phyloP scores from a whole-genome alignment of 1,140 invertebrate species.

The Telenomus remus region DNA sequence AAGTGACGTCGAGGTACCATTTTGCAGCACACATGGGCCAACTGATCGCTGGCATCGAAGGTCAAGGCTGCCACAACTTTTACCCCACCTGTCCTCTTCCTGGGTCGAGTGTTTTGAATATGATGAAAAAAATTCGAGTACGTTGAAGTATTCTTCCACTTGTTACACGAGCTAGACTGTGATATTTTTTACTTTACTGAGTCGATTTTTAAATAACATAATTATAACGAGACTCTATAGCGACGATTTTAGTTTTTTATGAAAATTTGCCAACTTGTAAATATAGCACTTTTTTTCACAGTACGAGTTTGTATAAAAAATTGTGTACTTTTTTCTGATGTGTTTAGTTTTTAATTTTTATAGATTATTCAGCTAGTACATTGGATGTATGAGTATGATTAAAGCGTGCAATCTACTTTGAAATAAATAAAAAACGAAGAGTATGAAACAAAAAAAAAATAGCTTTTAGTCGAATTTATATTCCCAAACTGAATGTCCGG shows the following conservation, averaged over 20 bases:
- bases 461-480: conserved; percentile 43
- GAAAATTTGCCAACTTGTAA: too few relatives aligned
- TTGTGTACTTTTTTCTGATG: too few relatives aligned
- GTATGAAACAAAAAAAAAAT: conserved; percentile 19
- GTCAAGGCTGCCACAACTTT: conserved; percentile 83
- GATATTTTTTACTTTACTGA: conserved; percentile 40
- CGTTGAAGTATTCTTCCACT: conserved; percentile 60
- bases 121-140: conserved; percentile 81
- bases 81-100: conserved; percentile 82
- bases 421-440: background rate
- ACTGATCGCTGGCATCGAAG: conserved; percentile 82
- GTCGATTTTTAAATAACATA: background rate
- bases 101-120: conserved; percentile 79
- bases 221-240: too few relatives aligned
- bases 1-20: conserved; percentile 84
- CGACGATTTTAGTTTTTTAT: background rate
- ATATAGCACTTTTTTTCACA: too few relatives aligned
- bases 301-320: too few relatives aligned
- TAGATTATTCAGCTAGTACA: background rate
- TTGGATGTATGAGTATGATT: conserved; percentile 45
- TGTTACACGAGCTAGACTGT: conserved; percentile 45
- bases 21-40: conserved; percentile 90
- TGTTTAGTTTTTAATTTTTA: too few relatives aligned
- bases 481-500: conserved; percentile 33
- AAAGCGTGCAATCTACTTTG: conserved; percentile 41